Evolutionary conservation across 2,888 invertebrate species (phyloP).

Genomic region (Xanthorhoe designata): DNA sequence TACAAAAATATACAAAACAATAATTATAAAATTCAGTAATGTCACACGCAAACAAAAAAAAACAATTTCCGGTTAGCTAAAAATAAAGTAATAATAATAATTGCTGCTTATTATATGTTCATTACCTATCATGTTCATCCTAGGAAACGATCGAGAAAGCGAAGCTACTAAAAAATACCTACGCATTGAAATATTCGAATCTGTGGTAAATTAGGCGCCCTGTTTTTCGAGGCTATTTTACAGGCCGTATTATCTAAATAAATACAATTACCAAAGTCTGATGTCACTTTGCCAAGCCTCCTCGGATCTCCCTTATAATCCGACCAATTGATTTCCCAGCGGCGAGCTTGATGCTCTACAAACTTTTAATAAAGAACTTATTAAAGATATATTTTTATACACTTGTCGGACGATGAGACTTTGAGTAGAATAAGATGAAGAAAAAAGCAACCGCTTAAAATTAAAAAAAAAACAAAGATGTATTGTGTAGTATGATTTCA

Average conservation of each 20-base stretch:
- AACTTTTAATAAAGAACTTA: slow-evolving; percentile 25
- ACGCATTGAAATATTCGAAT: neutral
- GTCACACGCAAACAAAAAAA: no score
- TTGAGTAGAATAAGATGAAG: neutral
- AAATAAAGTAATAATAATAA: no score
- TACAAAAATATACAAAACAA: no score
- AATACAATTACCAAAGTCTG: slow-evolving; percentile 8
- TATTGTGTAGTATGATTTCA: no score
- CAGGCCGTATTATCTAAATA: neutral
- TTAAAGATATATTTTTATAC: slow-evolving; percentile 18
- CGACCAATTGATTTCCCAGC: slow-evolving; percentile 52
- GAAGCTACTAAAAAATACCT: no score
- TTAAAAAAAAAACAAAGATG: no score
- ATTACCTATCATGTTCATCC: no score
- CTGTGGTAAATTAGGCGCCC: neutral
- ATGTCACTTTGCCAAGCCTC: slow-evolving; percentile 11
- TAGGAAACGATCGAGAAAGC: no score
- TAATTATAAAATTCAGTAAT: no score
- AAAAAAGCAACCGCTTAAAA: no score
- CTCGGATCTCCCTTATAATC: slow-evolving; percentile 12
- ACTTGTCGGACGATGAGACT: slow-evolving; percentile 14
- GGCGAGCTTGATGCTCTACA: slow-evolving; percentile 31
- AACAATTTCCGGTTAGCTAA: no score
- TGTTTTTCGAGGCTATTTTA: neutral
- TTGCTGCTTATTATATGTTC: neutral